Conservation (phyloP, 2,113 vertebrate species). For the Piliocolobus tephrosceles region DNA sequence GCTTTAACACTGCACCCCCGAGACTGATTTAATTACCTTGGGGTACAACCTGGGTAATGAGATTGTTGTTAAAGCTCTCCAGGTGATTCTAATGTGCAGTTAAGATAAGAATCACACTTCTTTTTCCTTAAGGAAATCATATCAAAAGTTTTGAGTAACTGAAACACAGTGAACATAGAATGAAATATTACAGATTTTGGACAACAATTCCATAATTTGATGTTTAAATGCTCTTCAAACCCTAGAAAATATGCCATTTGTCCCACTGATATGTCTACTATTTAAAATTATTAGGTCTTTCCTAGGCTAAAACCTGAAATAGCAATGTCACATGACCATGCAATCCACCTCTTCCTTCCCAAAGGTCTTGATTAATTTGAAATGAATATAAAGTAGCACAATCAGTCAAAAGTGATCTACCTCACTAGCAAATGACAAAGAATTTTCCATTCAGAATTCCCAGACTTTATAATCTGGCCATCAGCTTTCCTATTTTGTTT, state of each 20-base stretch:
- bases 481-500: neutral
- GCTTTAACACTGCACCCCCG: neutral
- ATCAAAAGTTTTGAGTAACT: neutral
- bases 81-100: constrained; percentile 5
- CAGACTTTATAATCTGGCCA: neutral
- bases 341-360: neutral
- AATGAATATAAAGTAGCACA: neutral
- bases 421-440: neutral
- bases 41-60: constrained; percentile 39
- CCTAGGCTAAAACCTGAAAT: neutral
- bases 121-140: neutral
- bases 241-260: neutral
- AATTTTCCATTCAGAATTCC: constrained; percentile 1
- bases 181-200: neutral
- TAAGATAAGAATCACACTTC: neutral
- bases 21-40: constrained; percentile 48
- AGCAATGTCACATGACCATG: neutral
- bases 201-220: neutral
- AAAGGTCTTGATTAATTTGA: neutral
- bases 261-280: neutral
- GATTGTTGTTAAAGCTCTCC: constrained; percentile 38
- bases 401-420: neutral
- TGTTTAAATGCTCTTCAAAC: neutral
- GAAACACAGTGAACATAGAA: neutral
- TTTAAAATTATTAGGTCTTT: neutral